A percentile compares a stretch with the other conserved stretches of the same genome.
phyloP scores from a whole-genome alignment of 2,113 vertebrate genomes.

The Paradisaea rubra region DNA sequence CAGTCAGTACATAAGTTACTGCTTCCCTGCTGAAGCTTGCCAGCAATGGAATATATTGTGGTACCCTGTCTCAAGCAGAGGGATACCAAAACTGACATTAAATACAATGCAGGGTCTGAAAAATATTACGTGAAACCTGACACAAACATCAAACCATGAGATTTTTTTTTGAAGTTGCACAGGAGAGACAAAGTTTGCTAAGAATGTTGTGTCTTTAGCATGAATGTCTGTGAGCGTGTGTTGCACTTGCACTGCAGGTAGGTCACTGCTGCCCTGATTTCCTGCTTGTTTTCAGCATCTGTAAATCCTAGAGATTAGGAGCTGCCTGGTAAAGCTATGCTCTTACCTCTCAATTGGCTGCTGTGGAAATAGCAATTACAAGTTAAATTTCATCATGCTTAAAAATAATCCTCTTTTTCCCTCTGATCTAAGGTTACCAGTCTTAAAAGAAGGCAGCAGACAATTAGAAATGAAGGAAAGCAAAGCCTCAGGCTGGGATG shows the following conservation, averaged over 20 bases:
- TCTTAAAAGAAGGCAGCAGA: background rate
- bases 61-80: background rate
- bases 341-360: background rate
- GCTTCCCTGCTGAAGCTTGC: slow-evolving; percentile 3
- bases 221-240: background rate
- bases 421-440: background rate
- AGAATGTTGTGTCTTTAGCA: background rate
- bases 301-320: background rate
- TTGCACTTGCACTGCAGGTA: background rate
- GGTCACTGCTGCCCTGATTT: background rate
- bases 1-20: background rate
- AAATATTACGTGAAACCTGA: background rate
- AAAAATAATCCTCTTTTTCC: background rate
- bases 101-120: background rate
- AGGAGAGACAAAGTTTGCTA: background rate
- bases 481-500: background rate
- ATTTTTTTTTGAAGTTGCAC: background rate
- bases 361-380: slow-evolving; percentile 13
- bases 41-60: slow-evolving; percentile 2
- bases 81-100: background rate
- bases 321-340: background rate
- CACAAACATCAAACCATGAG: background rate
- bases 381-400: slow-evolving; percentile 23
- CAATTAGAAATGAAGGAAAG: background rate
- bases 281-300: background rate